A percentile compares a stretch with the other conserved stretches of the same genome.
Evolutionary conservation across 2,113 vertebrate genomes (phyloP).

Genomic region (Pelvicachromis taeniatus): DNA sequence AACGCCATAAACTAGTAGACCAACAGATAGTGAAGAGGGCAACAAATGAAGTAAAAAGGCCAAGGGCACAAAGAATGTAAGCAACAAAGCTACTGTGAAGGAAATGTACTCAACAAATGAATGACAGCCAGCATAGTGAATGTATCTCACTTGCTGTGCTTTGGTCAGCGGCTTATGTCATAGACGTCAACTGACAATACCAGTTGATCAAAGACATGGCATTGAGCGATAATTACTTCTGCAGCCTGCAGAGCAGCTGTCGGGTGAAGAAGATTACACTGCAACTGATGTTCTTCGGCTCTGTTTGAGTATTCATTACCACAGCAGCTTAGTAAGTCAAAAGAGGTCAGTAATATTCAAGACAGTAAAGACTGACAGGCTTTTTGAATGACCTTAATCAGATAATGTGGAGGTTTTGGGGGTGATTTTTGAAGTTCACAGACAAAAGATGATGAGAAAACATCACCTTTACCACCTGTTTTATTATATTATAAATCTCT

Average conservation of each 20-base stretch:
- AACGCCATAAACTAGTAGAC: not conserved
- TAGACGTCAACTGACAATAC: slow-evolving; percentile 30
- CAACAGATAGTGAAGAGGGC: not conserved
- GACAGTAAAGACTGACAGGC: not conserved
- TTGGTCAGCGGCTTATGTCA: slow-evolving; percentile 14
- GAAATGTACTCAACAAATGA: not conserved
- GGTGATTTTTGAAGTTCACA: not conserved
- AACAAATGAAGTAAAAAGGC: not conserved
- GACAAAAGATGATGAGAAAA: not conserved
- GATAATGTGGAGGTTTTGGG: not conserved
- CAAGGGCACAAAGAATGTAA: not conserved
- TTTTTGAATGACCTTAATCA: not conserved
- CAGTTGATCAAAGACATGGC: slow-evolving; percentile 46
- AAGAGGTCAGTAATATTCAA: not conserved
- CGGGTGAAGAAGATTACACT: slow-evolving; percentile 33
- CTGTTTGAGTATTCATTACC: slow-evolving; percentile 15
- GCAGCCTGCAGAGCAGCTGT: slow-evolving; percentile 28
- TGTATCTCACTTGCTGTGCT: not conserved
- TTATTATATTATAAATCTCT: not conserved
- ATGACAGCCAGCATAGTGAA: not conserved
- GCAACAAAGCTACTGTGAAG: not conserved
- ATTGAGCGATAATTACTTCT: slow-evolving; percentile 46
- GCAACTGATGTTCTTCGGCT: slow-evolving; percentile 1
- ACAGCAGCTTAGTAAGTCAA: not conserved
- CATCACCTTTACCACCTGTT: not conserved